Evolutionary conservation across 2,797 vertebrate genomes (phyloP).

Genomic region (Anableps anableps): DNA sequence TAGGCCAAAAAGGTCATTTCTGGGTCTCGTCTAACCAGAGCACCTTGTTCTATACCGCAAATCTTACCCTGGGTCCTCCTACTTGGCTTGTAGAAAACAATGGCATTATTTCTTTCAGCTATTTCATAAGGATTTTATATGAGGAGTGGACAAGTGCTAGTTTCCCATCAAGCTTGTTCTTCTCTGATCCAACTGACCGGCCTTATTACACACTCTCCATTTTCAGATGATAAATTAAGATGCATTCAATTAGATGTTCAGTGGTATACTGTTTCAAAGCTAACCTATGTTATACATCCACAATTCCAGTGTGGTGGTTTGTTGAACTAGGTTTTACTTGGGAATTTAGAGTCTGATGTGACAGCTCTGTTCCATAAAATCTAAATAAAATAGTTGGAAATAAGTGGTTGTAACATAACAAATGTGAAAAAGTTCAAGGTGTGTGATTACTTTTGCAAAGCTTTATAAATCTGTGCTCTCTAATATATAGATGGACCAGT

Average conservation of each 20-base stretch:
- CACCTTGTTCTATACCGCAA: not conserved
- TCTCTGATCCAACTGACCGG: not conserved
- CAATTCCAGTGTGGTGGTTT: not conserved
- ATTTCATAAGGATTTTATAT: not conserved
- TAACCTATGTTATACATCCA: too few species aligned
- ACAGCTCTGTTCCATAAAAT: too few species aligned
- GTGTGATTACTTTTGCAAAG: not conserved
- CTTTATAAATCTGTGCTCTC: not conserved
- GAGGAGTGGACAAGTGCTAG: not conserved
- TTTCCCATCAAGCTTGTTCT: not conserved
- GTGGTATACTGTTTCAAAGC: too few species aligned
- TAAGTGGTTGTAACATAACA: not conserved
- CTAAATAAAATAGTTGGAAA: not conserved
- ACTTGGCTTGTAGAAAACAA: not conserved
- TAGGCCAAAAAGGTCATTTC: not conserved
- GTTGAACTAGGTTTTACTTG: not conserved
- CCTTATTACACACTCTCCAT: not conserved
- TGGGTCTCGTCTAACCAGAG: too few species aligned
- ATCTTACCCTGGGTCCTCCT: not conserved
- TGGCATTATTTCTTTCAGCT: not conserved
- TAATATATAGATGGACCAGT: conserved; percentile 85
- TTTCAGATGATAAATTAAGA: not conserved
- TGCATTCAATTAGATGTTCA: not conserved
- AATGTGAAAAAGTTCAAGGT: not conserved
- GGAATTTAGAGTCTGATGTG: too few species aligned